Evolutionary conservation across 1,140 invertebrate genomes (phyloP), one percentile per base, ranked within the genome.

Genomic region (Neodiprion pinetum): DNA sequence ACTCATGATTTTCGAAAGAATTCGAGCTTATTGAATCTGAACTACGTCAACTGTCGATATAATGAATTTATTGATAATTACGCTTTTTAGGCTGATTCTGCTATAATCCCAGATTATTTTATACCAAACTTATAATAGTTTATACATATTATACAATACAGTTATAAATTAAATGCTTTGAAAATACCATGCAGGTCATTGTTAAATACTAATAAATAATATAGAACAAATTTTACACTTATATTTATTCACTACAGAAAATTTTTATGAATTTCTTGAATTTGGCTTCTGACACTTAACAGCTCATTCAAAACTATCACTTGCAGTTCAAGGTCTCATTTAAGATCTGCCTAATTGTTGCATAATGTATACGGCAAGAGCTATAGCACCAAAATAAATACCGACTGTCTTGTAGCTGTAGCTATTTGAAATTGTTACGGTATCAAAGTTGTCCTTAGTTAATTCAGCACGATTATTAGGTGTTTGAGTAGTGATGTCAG

Each of bases 361-460:
- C n/a, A 79, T 61, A 71, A 79, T 66, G 72, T 72, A 76, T 28
- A 79, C 47, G n/a, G 74, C 21, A 71, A 67, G 73, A 67, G 77
- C 11, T 47, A 65, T 69, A 23, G 74, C 48, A 5, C 77, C 77
- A 9, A 77, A 40, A 23, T 77, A 81, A 47, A 61, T 79, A 78
- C 7, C 67, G 67, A 61, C 17, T 71, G 72, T 65, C 78, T 77
- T 0, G 77, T n/a, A 74, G n/a, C 77, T 65, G 12, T 65, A 14
- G 61, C 17, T 14, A 7, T 65, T 65, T 65, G 17, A 21, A 14
- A 14, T 14, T 65, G 61, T 14, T 17, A 65, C 12, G 7, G 61
- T 67, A 21, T 28, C 68, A 69, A 69, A n/a, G n/a, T 12, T 48
- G 14, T 48, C 49, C 68, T 48, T 67, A 65, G 17, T 65, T 65